A percentile compares a stretch with the other conserved stretches of the same genome.
Evolutionary conservation across 1,140 invertebrate genomes (phyloP).

Genomic region (Atta cephalotes): DNA sequence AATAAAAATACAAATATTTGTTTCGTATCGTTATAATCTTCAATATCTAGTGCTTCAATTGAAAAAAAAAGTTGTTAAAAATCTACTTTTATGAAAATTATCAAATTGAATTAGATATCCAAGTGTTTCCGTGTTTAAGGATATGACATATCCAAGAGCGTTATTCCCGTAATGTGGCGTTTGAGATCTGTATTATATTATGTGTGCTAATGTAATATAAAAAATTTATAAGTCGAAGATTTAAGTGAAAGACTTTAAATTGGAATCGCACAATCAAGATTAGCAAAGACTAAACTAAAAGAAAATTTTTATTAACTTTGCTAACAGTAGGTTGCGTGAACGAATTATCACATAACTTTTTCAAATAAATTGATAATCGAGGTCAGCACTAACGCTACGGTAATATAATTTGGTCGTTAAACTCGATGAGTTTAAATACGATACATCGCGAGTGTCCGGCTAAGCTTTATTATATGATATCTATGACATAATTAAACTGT

Average conservation of each 20-base stretch:
- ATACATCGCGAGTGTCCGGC: constrained; percentile 24
- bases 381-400: constrained; percentile 4
- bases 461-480: constrained; percentile 43
- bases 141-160: no score
- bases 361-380: not conserved
- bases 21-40: no score
- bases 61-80: no score
- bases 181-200: no score
- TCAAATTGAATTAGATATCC: no score
- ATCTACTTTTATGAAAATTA: no score
- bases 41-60: no score
- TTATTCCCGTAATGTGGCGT: no score
- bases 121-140: no score
- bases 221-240: not conserved
- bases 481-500: constrained; percentile 53
- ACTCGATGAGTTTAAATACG: constrained; percentile 33
- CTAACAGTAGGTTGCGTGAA: not conserved
- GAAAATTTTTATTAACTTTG: not conserved
- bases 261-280: not conserved
- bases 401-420: constrained; percentile 39
- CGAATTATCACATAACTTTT: not conserved
- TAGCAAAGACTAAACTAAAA: not conserved
- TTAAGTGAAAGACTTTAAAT: not conserved
- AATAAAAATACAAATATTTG: no score
- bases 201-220: not conserved